Percentiles rank a stretch among this genome's conserved stretches.
Evolutionary conservation across 2,888 invertebrate genomes (phyloP).

Genomic region (Chalcosyrphus nemorum): DNA sequence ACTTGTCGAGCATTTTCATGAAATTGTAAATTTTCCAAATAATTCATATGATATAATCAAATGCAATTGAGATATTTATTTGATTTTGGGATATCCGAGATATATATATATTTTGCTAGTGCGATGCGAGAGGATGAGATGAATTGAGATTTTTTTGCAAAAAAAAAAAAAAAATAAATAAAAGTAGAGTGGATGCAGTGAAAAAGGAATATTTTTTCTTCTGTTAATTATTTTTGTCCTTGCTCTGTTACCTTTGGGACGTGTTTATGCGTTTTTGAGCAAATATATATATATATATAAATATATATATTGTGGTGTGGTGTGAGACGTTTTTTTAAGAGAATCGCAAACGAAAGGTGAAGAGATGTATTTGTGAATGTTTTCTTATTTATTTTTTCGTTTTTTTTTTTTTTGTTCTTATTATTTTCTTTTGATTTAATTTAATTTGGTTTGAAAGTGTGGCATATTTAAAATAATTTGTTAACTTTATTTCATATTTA

Average conservation of each 20-base stretch:
- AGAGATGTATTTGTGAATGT: slow-evolving; percentile 58
- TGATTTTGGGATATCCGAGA: slow-evolving; percentile 16
- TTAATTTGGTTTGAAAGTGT: slow-evolving; percentile 36
- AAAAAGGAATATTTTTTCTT: slow-evolving; percentile 37
- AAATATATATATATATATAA: not conserved
- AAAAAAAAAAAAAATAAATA: not conserved
- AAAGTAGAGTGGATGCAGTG: slow-evolving; percentile 65
- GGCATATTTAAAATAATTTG: not conserved
- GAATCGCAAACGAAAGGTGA: slow-evolving; percentile 59
- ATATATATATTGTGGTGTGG: slow-evolving; percentile 36
- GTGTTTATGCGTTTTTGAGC: slow-evolving; percentile 28
- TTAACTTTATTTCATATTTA: not conserved
- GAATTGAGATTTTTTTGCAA: slow-evolving; percentile 55
- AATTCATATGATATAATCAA: slow-evolving; percentile 50
- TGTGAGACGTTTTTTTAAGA: slow-evolving; percentile 22
- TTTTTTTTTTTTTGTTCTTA: not conserved
- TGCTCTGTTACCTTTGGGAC: slow-evolving; percentile 29
- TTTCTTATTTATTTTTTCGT: not conserved
- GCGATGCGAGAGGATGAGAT: slow-evolving; percentile 56
- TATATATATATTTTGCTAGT: slow-evolving; percentile 18
- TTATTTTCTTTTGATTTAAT: not conserved
- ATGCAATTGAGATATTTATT: slow-evolving; percentile 13
- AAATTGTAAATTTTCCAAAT: slow-evolving; percentile 55
- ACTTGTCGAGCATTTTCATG: slow-evolving; percentile 17
- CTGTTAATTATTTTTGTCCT: slow-evolving; percentile 57